Evolutionary conservation across 2,888 invertebrate genomes (phyloP).

Genomic region (Lithodes maja): DNA sequence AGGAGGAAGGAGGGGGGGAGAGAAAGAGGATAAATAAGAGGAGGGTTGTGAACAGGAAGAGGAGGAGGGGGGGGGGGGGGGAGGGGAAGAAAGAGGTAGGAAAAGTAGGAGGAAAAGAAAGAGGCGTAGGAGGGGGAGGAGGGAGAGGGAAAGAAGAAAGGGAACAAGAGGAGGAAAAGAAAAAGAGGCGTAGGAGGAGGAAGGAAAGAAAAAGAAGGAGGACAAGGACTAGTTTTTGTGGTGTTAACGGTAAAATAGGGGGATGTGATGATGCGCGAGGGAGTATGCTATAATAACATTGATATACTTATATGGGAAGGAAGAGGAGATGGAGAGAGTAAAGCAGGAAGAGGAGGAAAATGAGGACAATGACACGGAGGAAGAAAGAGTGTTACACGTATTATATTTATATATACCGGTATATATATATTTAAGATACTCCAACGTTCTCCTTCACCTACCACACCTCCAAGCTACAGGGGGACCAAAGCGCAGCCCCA

Average conservation of each 20-base stretch:
- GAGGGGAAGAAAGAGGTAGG: neutral
- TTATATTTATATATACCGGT: no score
- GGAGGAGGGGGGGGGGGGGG: neutral
- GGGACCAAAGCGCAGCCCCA: no score
- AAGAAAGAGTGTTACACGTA: neutral
- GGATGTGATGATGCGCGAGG: neutral
- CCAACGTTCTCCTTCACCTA: no score
- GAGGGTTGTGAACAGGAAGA: neutral
- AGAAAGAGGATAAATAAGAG: neutral
- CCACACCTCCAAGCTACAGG: no score
- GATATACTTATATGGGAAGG: neutral
- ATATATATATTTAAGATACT: no score
- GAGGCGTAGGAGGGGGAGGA: neutral
- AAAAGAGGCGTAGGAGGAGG: neutral
- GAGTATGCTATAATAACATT: neutral
- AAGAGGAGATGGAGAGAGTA: neutral
- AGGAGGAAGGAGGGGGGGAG: no score
- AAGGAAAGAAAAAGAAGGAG: neutral
- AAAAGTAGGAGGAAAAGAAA: neutral
- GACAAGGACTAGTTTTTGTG: neutral
- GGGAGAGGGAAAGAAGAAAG: neutral
- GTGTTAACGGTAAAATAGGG: neutral
- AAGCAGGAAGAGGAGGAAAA: neutral
- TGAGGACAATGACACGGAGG: neutral
- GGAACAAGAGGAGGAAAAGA: neutral